These are phyloP conservation scores for Catamblyrhynchus diadema DNA, from an alignment of 2,797 vertebrate genomes.

Conservation along the genomic window DNA sequence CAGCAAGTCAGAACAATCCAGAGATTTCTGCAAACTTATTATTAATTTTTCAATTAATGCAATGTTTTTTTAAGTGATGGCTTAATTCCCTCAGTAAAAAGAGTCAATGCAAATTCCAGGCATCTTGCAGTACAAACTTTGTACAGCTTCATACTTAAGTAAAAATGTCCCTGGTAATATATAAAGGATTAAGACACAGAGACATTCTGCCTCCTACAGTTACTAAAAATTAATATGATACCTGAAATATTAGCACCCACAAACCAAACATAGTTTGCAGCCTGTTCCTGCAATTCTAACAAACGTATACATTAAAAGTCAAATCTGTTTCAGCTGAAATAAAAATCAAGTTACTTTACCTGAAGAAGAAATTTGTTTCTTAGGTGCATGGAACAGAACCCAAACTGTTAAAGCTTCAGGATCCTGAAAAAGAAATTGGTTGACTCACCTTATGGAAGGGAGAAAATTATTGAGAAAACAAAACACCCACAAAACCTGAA, in stretches of 20 bases:
- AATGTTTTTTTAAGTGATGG: neutral
- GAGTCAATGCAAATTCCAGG: neutral
- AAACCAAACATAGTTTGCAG: neutral
- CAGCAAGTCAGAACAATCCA: neutral
- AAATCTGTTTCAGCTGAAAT: neutral
- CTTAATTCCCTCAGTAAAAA: neutral
- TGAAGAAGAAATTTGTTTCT: slow-evolving; percentile 78
- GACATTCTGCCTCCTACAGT: neutral
- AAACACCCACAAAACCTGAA: neutral
- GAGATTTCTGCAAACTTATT: neutral
- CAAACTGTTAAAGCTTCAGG: slow-evolving; percentile 87
- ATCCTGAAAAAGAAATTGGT: slow-evolving; percentile 75
- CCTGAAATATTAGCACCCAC: neutral
- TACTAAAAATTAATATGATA: neutral
- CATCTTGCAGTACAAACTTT: neutral
- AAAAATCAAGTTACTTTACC: slow-evolving; percentile 74
- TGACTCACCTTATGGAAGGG: neutral
- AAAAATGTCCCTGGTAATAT: neutral
- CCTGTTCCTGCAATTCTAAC: neutral
- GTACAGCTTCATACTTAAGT: neutral
- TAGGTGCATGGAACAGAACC: slow-evolving; percentile 90
- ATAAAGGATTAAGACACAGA: neutral
- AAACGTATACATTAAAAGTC: neutral
- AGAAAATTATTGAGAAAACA: neutral
- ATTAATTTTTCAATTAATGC: neutral